Base-by-base conservation (phyloP, 2,113 vertebrate species). In the Glaucidium brasilianum region DNA sequence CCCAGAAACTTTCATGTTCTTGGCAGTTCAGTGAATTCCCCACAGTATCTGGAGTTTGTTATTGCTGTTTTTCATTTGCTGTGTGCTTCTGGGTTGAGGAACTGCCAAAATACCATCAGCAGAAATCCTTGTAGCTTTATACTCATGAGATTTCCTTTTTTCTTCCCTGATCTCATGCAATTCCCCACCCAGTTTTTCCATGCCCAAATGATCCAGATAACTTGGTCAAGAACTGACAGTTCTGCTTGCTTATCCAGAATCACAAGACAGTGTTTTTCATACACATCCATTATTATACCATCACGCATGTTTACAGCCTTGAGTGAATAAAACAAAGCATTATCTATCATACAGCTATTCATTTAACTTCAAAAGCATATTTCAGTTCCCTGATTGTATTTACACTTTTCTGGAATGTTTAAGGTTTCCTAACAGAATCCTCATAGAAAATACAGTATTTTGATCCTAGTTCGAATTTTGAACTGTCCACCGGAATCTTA, bases 141-240 rank as follows among this genome's bases (percentile, higher is more conserved):
- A 75, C 88, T 92, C 91, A 25, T 45, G 73, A 64, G 83, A 64
- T 94, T 85, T 88, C 60, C 68, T 49, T 85, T 96, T 90, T 92
- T 71, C 47, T 91, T 94, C 68, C 39, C 56, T 78, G 47, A 78
- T 78, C 64, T 89, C 79, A 84, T 63, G 16, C 60, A 75, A 83
- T 87, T 89, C 49, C 39, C 64, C 91, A 84, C 52, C 45, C 68
- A 78, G 11, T 50, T 89, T 92, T 84, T 89, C 47, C 43, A 45
- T 52, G 27, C 14, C 35, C 20, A 50, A 67, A 59, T 43, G 60
- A 71, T 60, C 43, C 55, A 52, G 78, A 63, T 47, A 93, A 55
- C 22, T 76, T 58, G 71, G 26, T 35, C 26, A 74, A 85, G 60
- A 88, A 80, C 19, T 52, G 47, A 49, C 26, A n/a, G 30, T 80